Percentiles rank a stretch among this genome's conserved stretches.
Conservation (phyloP, 2,113 vertebrate genomes). For the Megaceryle maxima region DNA sequence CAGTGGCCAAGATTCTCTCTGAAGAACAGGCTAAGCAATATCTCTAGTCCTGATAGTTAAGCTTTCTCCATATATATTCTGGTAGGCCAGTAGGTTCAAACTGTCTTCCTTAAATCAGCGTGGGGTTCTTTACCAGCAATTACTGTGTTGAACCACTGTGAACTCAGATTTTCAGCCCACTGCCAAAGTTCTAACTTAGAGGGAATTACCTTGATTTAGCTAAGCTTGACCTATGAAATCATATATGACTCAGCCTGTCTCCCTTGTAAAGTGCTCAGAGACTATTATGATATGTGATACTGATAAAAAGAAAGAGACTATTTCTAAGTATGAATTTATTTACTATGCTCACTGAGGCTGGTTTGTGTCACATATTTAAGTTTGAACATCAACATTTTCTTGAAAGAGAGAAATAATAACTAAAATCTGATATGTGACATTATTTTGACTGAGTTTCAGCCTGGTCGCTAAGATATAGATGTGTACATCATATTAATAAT, state of each 20-base stretch:
- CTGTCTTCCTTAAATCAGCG: neutral
- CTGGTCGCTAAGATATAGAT: neutral
- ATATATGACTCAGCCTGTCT: neutral
- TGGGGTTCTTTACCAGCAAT: neutral
- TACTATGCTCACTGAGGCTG: neutral
- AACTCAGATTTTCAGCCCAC: neutral
- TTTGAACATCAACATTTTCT: neutral
- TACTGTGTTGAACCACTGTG: neutral
- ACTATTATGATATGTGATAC: neutral
- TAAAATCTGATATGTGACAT: neutral
- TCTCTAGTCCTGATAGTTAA: neutral
- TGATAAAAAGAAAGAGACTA: neutral
- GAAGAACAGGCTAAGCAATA: neutral
- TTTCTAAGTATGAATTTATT: neutral
- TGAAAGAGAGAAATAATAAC: neutral
- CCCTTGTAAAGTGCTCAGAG: neutral
- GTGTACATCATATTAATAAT: neutral
- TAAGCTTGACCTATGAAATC: constrained; percentile 18
- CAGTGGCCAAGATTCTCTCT: neutral
- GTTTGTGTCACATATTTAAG: neutral
- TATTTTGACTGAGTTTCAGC: neutral
- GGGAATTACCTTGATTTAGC: neutral
- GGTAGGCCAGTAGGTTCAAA: neutral
- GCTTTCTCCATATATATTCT: neutral
- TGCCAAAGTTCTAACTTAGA: neutral